phyloP scores from a whole-genome alignment of 2,888 invertebrate genomes.

The Himalopsyche anomala region DNA sequence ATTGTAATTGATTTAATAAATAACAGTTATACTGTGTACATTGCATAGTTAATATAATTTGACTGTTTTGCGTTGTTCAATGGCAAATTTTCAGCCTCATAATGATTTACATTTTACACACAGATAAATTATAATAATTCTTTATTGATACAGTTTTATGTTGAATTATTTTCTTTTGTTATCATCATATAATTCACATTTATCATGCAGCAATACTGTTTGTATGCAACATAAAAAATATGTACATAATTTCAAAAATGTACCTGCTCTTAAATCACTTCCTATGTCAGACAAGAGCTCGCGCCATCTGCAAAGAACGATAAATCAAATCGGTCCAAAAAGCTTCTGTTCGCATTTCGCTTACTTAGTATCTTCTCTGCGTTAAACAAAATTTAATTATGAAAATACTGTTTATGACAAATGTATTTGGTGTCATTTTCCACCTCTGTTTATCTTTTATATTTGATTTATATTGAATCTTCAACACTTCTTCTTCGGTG shows the following conservation, averaged over 20 bases:
- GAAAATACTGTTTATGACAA: slow-evolving; percentile 26
- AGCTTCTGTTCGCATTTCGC: slow-evolving; percentile 8
- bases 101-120: neutral
- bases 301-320: slow-evolving; percentile 18
- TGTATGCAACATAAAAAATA: neutral
- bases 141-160: neutral
- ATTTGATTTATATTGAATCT: slow-evolving; percentile 29
- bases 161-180: too few species aligned
- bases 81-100: too few species aligned
- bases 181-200: neutral
- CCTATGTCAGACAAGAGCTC: neutral
- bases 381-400: slow-evolving; percentile 10
- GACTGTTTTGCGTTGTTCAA: too few species aligned
- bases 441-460: slow-evolving; percentile 7
- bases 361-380: slow-evolving; percentile 24
- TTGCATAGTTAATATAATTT: too few species aligned
- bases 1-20: too few species aligned
- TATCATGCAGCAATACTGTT: neutral
- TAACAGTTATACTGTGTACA: too few species aligned
- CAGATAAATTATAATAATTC: slow-evolving; percentile 16
- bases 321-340: slow-evolving; percentile 41
- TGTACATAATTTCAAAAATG: neutral
- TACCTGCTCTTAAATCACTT: slow-evolving; percentile 32
- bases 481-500: neutral
- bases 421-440: slow-evolving; percentile 19